Conservation (phyloP, 2,113 vertebrate species). For the Chiloscyllium plagiosum region DNA sequence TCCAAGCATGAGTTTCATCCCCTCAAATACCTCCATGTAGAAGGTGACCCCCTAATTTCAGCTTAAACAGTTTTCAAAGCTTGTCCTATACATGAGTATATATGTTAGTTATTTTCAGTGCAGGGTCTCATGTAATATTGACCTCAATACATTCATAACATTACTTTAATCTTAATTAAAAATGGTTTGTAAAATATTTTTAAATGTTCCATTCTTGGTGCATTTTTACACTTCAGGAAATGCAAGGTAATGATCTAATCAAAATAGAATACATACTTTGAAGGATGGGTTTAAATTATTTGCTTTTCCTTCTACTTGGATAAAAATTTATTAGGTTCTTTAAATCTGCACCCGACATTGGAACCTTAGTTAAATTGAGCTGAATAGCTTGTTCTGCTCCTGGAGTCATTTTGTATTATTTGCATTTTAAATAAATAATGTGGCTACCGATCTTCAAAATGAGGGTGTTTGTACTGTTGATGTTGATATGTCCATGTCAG, state of each 20-base stretch:
- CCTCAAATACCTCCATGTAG: no score
- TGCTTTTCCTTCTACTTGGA: background rate
- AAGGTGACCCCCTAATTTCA: no score
- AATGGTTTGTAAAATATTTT: background rate
- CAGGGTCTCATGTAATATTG: background rate
- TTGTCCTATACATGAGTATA: no score
- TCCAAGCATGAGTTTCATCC: no score
- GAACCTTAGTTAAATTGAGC: background rate
- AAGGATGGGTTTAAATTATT: background rate
- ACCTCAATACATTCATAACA: background rate
- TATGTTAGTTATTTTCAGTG: background rate
- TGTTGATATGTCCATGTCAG: background rate
- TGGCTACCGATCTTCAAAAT: background rate
- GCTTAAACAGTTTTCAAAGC: no score
- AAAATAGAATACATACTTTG: background rate
- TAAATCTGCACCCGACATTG: background rate
- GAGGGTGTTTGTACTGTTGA: background rate
- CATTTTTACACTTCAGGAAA: background rate
- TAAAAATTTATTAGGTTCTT: background rate
- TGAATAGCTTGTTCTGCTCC: background rate
- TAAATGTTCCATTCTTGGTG: background rate
- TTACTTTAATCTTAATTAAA: background rate
- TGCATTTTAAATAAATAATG: background rate
- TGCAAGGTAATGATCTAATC: background rate
- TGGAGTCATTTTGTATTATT: background rate